Base-by-base conservation (phyloP, 1,140 invertebrate genomes). In the Drosophila repleta region DNA sequence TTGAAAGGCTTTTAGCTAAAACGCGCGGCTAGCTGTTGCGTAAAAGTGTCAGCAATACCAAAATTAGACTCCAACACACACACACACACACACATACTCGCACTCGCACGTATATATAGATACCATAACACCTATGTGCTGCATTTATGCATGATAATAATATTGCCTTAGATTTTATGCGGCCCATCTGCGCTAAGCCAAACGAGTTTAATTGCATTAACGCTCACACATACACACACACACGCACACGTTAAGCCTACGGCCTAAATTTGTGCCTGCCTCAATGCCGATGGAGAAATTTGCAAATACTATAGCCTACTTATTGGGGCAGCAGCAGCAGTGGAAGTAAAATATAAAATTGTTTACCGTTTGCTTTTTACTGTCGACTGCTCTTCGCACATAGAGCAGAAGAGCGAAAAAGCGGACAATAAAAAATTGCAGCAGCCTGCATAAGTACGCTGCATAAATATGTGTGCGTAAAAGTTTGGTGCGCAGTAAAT, bases 1-100 rank as follows among this genome's bases (percentile, higher is more conserved):
- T 82, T 88, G 75, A 76, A 87, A 88, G 76, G 83, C 83, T 87
- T 88, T 87, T 88, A 88, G 76, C 78, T 68, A 53, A 82, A 87
- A 82, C 76, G 71, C 70, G 57, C 56, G 68, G 39, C 45, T 56
- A 75, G 63, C 67, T 63, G 24, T 53, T 70, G 76, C 81, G 74
- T 72, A 58, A 78, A 87, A 85, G 65, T 81, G 76, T 58, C 73
- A 18, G 55, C 20, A 6, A 29, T n/a, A 20, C 37, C 2, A 10
- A 56, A 24, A 55, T 61, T n/a, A n/a, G 18, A 21, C 17, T 61
- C 53, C 51, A 26, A 26, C 7, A 41, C 11, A 43, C 13, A 43
- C 43, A 21, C 46, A 13, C 29, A 39, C 32, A 45, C 10, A 7
- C 26, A 35, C n/a, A 20, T 41, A 13, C 29, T 32, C 32, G 39